Percentiles rank a stretch among this genome's conserved stretches.
Evolutionary conservation across 2,888 invertebrate genomes (phyloP).

Genomic region (Torymus aiolomorphi): DNA sequence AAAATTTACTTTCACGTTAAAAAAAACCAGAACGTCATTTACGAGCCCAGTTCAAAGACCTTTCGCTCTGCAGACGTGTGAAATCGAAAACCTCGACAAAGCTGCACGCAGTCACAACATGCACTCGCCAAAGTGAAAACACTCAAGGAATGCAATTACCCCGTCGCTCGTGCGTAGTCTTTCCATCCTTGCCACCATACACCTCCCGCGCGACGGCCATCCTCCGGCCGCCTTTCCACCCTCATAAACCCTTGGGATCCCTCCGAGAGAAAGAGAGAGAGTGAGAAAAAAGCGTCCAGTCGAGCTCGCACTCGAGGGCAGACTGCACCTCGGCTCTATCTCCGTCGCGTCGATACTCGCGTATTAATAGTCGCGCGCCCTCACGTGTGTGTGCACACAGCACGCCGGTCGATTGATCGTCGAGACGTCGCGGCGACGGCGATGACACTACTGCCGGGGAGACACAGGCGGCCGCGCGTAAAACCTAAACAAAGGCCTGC

Average conservation of each 20-base stretch:
- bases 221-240: background rate
- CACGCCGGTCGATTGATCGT: slow-evolving; percentile 27
- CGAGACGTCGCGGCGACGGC: slow-evolving; percentile 15
- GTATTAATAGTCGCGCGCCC: slow-evolving; percentile 30
- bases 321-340: background rate
- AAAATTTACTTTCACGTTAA: background rate
- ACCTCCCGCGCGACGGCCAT: slow-evolving; percentile 39
- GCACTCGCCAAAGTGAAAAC: no score
- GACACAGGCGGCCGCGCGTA: slow-evolving; percentile 28
- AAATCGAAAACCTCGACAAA: no score
- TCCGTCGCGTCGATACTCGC: background rate
- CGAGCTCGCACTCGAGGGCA: slow-evolving; percentile 10
- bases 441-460: slow-evolving; percentile 9
- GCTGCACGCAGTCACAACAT: no score
- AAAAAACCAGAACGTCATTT: background rate
- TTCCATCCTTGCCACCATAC: slow-evolving; percentile 13
- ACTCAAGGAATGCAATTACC: slow-evolving; percentile 25
- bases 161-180: slow-evolving; percentile 8
- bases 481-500: slow-evolving; percentile 44
- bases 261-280: background rate
- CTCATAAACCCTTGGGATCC: background rate
- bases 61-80: no score
- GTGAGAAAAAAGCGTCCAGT: background rate
- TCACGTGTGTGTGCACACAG: slow-evolving; percentile 9
- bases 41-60: no score